Base-by-base conservation (phyloP, 2,888 invertebrate species). In the Cantharis rustica region DNA sequence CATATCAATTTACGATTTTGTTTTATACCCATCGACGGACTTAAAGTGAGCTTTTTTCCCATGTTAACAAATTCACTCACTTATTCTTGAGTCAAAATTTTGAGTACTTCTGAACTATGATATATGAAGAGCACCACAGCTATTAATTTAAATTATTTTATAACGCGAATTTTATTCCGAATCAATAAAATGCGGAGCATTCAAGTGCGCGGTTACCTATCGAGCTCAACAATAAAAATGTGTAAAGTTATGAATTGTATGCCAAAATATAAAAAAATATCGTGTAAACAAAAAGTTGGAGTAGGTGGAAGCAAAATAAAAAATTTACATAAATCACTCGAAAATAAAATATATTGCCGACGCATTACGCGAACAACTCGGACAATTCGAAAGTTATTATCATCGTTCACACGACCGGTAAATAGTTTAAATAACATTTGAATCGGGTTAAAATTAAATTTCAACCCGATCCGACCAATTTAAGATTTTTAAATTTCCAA, bases 1-100 rank as follows among this genome's bases (percentile, higher is more conserved):
- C 77, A 72, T 75, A 81, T 82, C 82, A 80, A 78, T 75, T 75
- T 71, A 75, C 79, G 70, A 75, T 77, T 79, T 75, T 76, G 74
- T 77, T 75, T 75, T 79, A 73, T 75, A 78, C 76, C 73, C n/a
- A 47, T 47, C 72, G 72, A 23, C 23, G 23, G 20, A 66, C 64
- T 66, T 66, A 20, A 23, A 66, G 17, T 66, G 64, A 66, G 64
- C 64, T 66, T 66, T 20, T 23, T 66, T 66, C 47, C n/a, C 0
- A 47, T 9, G 47, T 47, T 47, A 47, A 47, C 47, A 47, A 9
- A 47, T 47, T 47, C 47, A 2, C n/a, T 47, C 47, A 47, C n/a
- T 47, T n/a, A n/a, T n/a, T 47, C n/a, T 47, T 47, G n/a, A n/a
- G n/a, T 7, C 47, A n/a, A 47, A 47, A n/a, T n/a, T 47, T 47